Evolutionary conservation across 2,113 vertebrate species (phyloP).

Genomic region (Sardina pilchardus): DNA sequence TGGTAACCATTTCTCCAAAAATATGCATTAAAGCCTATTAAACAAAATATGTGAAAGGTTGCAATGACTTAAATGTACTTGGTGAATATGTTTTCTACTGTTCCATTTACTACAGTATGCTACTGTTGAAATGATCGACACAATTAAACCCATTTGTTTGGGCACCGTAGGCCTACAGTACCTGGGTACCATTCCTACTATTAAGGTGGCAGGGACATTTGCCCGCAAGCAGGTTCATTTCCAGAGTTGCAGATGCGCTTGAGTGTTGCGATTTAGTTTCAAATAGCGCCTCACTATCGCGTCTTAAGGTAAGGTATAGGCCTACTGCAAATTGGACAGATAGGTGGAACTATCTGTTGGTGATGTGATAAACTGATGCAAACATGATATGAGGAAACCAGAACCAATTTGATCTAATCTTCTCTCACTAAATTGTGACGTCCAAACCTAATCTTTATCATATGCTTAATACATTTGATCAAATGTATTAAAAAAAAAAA

Average conservation of each 20-base stretch:
- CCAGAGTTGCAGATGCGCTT: neutral
- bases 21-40: too few species aligned
- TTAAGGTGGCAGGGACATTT: neutral
- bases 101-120: neutral
- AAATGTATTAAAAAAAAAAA: too few species aligned
- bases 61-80: too few species aligned
- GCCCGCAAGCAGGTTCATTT: neutral
- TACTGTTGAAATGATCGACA: neutral
- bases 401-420: too few species aligned
- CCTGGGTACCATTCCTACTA: too few species aligned
- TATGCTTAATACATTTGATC: too few species aligned
- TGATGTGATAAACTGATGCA: neutral
- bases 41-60: too few species aligned
- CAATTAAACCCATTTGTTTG: neutral
- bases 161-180: too few species aligned
- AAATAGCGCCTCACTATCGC: neutral
- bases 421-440: too few species aligned
- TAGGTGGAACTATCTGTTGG: neutral
- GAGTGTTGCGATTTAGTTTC: neutral
- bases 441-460: too few species aligned
- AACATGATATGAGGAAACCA: neutral
- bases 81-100: too few species aligned
- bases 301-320: neutral
- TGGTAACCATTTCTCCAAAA: too few species aligned
- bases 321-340: neutral